A percentile compares a stretch with the other conserved stretches of the same genome.
Conservation (phyloP, 92 coral and sea anemone species). For the Siderastrea radians region DNA sequence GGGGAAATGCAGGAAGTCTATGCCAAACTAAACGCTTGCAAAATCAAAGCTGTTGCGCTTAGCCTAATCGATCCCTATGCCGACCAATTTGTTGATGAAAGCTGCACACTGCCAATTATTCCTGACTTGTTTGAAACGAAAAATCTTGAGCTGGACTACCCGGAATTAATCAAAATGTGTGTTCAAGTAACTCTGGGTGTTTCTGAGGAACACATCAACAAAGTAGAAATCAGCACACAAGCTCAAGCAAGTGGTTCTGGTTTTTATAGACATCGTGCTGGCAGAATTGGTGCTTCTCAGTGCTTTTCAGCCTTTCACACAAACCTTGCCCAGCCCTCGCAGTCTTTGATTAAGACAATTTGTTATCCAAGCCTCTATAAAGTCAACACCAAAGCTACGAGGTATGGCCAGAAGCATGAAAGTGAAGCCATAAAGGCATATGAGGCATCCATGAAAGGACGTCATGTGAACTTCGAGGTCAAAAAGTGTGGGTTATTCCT, state of each 20-base stretch:
- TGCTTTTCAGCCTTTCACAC: constrained; percentile 22
- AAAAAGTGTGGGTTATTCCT: constrained; percentile 72
- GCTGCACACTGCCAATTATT: constrained; percentile 39
- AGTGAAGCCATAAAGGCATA: constrained; percentile 64
- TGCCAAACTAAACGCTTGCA: constrained; percentile 50
- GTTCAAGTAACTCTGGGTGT: constrained; percentile 22
- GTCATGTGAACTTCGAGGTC: constrained; percentile 61
- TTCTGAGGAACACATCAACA: constrained; percentile 29
- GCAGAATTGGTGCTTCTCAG: constrained; percentile 53
- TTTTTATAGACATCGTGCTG: constrained; percentile 55
- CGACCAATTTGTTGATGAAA: constrained; percentile 40
- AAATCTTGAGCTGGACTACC: constrained; percentile 47
- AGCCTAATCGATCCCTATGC: constrained; percentile 49
- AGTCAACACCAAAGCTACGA: constrained; percentile 71
- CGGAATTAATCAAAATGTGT: constrained; percentile 37
- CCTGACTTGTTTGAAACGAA: constrained; percentile 41
- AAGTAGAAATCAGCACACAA: constrained; percentile 17
- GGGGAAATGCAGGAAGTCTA: constrained; percentile 43
- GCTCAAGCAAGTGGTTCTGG: constrained; percentile 26
- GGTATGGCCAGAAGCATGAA: constrained; percentile 73
- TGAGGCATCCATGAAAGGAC: constrained; percentile 54
- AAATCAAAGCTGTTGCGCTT: constrained; percentile 41
- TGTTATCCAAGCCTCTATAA: constrained; percentile 65
- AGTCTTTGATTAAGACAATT: constrained; percentile 52
- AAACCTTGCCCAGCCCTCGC: constrained; percentile 57